Evolutionary conservation across 2,113 vertebrate genomes (phyloP).

Genomic region (Cynoglossus semilaevis): DNA sequence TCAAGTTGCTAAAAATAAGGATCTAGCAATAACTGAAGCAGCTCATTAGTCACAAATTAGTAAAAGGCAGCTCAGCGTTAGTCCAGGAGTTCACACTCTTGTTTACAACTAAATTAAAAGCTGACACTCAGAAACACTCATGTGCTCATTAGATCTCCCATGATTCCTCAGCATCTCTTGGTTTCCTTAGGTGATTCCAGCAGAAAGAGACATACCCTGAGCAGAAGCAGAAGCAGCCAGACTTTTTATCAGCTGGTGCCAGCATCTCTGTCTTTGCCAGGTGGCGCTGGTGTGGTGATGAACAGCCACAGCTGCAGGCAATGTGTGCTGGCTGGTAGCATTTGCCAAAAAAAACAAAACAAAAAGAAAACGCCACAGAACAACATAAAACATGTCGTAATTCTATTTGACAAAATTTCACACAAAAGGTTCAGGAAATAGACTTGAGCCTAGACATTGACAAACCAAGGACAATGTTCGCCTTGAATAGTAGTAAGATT

Average conservation of each 20-base stretch:
- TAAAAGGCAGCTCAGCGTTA: no score
- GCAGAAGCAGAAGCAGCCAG: conserved; percentile 13
- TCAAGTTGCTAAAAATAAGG: no score
- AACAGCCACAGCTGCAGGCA: conserved; percentile 51
- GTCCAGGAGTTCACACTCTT: no score
- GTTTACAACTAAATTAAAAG: no score
- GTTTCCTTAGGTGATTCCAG: background rate
- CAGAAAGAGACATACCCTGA: background rate
- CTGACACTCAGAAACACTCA: no score
- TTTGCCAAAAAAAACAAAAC: conserved; percentile 1
- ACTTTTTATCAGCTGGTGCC: conserved; percentile 43
- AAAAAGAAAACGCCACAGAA: conserved; percentile 6
- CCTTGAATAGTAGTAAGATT: no score
- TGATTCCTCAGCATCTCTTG: background rate
- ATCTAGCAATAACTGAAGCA: no score
- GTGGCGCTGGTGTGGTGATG: conserved; percentile 9
- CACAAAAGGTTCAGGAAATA: background rate
- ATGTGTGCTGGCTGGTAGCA: conserved; percentile 16
- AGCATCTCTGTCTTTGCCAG: conserved; percentile 27
- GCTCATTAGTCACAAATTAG: no score
- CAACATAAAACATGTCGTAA: conserved; percentile 16
- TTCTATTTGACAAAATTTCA: background rate
- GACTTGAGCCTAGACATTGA: no score
- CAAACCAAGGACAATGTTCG: no score
- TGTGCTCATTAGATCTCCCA: no score